Evolutionary conservation across 2,113 vertebrate genomes (phyloP).

Genomic region (Pitta sordida): DNA sequence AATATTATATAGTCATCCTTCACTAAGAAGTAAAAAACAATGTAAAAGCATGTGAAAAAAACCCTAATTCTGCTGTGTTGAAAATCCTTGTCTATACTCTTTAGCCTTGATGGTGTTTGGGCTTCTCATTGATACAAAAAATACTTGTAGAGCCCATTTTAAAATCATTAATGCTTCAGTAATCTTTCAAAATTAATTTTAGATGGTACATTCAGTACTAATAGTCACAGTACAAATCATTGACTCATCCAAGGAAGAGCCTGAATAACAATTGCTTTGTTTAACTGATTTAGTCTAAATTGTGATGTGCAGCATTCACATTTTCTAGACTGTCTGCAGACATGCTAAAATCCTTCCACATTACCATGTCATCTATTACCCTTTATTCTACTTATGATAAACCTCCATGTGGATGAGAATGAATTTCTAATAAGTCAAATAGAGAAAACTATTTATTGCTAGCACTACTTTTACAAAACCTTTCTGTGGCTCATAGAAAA

Average conservation of each 20-base stretch:
- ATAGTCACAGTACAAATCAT: slow-evolving; percentile 47
- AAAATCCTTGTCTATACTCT: not conserved
- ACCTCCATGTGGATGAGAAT: not conserved
- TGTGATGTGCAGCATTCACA: slow-evolving; percentile 5
- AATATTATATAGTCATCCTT: slow-evolving; percentile 3
- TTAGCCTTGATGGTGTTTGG: not conserved
- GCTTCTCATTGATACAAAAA: slow-evolving; percentile 37
- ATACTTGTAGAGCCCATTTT: not conserved
- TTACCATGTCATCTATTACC: not conserved
- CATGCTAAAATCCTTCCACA: not conserved
- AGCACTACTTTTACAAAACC: not conserved
- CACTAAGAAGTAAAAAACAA: not conserved
- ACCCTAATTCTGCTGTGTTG: accelerated
- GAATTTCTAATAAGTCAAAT: not conserved
- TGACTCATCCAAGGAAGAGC: slow-evolving; percentile 54
- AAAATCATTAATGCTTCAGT: slow-evolving; percentile 35
- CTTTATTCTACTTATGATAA: not conserved
- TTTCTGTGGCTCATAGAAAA: not conserved
- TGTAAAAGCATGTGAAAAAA: not conserved
- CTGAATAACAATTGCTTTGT: slow-evolving; percentile 58
- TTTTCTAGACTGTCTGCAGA: slow-evolving; percentile 32
- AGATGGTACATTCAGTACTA: slow-evolving; percentile 48
- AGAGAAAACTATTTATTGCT: not conserved
- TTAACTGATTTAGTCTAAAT: slow-evolving; percentile 35
- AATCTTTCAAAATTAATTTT: slow-evolving; percentile 43